Conservation (phyloP, 92 coral and sea anemone species). For the Porites divaricata region DNA sequence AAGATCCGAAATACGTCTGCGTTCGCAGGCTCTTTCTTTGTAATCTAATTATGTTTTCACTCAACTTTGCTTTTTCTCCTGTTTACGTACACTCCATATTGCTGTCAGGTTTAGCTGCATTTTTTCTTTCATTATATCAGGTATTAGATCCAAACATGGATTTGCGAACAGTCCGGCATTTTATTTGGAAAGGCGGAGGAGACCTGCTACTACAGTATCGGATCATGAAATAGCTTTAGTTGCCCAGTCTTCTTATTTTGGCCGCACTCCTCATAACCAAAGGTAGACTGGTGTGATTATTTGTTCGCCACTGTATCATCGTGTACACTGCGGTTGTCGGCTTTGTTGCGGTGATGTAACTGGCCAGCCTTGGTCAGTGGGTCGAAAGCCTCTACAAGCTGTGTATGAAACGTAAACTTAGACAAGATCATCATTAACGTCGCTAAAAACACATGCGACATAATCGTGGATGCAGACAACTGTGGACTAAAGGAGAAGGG, state of each 20-base stretch:
- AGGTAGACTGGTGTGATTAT: not conserved
- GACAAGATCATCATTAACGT: no score
- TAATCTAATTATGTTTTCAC: no score
- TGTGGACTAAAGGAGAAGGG: no score
- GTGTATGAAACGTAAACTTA: not conserved
- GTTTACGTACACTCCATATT: not conserved
- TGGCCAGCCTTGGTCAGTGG: no score
- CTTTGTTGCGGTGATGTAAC: not conserved
- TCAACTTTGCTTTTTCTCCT: no score
- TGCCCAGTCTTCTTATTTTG: not conserved
- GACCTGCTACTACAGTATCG: slow-evolving; percentile 91
- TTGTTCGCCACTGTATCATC: not conserved
- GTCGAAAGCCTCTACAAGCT: not conserved
- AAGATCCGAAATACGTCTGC: no score
- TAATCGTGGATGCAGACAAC: no score
- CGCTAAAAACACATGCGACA: no score
- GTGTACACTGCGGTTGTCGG: not conserved
- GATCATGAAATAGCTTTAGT: slow-evolving; percentile 63
- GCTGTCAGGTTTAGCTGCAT: not conserved
- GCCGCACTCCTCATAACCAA: not conserved
- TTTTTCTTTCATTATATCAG: slow-evolving; percentile 32
- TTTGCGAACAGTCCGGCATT: slow-evolving; percentile 91
- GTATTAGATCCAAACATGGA: slow-evolving; percentile 92
- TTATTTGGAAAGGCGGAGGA: slow-evolving; percentile 95
- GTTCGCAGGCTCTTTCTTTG: no score